A percentile compares a stretch with the other conserved stretches of the same genome.
Evolutionary conservation across 2,797 vertebrate species (phyloP).

Genomic region (Gallinago solitaria): DNA sequence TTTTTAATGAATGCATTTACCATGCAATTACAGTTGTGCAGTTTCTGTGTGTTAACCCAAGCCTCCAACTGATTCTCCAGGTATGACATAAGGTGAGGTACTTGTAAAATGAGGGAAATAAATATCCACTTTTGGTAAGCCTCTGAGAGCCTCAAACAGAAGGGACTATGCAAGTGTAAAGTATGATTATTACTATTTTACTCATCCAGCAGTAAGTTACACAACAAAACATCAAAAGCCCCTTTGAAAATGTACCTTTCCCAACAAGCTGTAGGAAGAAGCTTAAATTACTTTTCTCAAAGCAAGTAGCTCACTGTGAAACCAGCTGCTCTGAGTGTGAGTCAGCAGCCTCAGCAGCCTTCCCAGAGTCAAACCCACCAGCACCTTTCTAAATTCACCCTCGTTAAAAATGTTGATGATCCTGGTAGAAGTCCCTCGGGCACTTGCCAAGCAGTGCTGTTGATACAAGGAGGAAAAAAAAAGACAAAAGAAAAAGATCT

Average conservation of each 20-base stretch:
- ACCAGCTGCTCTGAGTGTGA: slow-evolving; percentile 16
- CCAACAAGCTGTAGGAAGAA: neutral
- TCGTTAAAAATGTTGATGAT: slow-evolving; percentile 24
- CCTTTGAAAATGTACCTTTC: slow-evolving; percentile 32
- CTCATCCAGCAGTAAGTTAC: slow-evolving; percentile 5
- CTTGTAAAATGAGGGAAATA: neutral
- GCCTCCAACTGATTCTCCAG: neutral
- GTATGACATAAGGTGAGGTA: neutral
- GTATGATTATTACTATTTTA: slow-evolving; percentile 23
- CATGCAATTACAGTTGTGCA: neutral
- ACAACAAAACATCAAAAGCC: slow-evolving; percentile 28
- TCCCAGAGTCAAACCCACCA: slow-evolving; percentile 7
- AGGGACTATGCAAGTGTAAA: neutral
- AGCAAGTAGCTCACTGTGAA: slow-evolving; percentile 39
- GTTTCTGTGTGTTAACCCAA: neutral
- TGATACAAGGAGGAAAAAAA: neutral
- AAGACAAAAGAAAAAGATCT: neutral
- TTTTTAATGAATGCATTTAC: neutral
- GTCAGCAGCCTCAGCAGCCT: slow-evolving; percentile 32
- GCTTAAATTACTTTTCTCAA: slow-evolving; percentile 53
- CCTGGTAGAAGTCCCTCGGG: slow-evolving; percentile 20
- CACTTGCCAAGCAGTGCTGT: neutral
- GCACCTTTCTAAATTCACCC: slow-evolving; percentile 36
- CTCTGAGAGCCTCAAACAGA: neutral
- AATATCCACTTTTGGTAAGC: neutral